phyloP scores from a whole-genome alignment of 1,140 invertebrate genomes.

The Physella acuta region DNA sequence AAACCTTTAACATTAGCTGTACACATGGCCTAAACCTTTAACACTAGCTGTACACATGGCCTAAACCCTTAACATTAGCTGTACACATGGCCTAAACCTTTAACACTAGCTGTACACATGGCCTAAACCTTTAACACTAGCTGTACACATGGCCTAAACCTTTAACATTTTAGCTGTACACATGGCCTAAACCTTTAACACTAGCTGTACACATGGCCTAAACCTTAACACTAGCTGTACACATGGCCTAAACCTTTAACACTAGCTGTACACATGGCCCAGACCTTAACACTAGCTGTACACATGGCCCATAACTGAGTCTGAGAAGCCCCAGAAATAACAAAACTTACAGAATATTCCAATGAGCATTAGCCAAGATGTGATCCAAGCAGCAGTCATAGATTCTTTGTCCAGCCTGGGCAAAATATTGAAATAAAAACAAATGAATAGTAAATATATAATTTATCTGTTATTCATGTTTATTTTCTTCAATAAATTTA shows the following conservation, averaged over 20 bases:
- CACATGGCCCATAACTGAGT: not conserved
- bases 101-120: too few relatives aligned
- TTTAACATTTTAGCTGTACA: not conserved
- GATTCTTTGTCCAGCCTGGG: not conserved
- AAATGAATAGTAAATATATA: not conserved
- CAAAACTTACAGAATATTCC: slow-evolving; percentile 31
- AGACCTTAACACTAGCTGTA: not conserved
- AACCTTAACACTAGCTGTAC: not conserved
- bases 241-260: not conserved
- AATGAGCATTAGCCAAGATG: slow-evolving; percentile 34
- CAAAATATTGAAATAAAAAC: not conserved
- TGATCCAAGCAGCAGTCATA: slow-evolving; percentile 26
- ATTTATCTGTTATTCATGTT: too few relatives aligned
- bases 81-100: too few relatives aligned
- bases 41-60: too few relatives aligned
- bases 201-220: not conserved
- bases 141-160: too few relatives aligned
- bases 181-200: not conserved
- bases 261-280: not conserved
- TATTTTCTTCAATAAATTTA: too few relatives aligned
- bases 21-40: too few relatives aligned
- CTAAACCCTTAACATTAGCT: too few relatives aligned
- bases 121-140: too few relatives aligned
- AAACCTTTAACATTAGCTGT: too few relatives aligned
- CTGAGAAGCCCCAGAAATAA: not conserved